A percentile compares a stretch with the other conserved stretches of the same genome.
Conservation (phyloP, 2,113 vertebrate genomes). For the Syngnathus typhle region DNA sequence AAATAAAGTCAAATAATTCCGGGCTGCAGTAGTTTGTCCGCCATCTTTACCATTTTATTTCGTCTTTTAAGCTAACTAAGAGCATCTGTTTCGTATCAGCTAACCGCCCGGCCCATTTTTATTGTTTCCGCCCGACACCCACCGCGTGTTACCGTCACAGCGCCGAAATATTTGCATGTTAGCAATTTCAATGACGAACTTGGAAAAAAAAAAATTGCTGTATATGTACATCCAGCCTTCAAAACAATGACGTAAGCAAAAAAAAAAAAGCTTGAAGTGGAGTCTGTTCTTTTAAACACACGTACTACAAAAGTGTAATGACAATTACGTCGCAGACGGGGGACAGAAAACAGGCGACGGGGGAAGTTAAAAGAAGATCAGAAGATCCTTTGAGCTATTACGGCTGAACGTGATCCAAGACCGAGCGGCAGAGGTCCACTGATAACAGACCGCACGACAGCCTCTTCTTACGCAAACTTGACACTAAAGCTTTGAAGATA, state of each 20-base stretch:
- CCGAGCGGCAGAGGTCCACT: conserved; percentile 43
- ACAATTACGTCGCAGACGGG: conserved; percentile 62
- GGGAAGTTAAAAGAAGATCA: conserved; percentile 18
- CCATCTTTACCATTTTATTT: conserved; percentile 9
- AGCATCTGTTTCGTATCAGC: conserved; percentile 69
- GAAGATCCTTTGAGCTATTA: conserved; percentile 44
- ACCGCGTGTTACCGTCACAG: conserved; percentile 30
- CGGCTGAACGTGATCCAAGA: conserved; percentile 44
- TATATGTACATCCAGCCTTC: neutral
- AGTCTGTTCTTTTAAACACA: neutral
- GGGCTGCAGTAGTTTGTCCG: neutral
- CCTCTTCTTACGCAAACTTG: conserved; percentile 28
- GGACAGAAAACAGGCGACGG: conserved; percentile 48
- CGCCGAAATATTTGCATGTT: conserved; percentile 29
- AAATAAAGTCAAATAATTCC: too few species aligned
- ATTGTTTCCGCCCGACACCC: conserved; percentile 41
- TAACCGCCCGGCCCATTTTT: conserved; percentile 38
- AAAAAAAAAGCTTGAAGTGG: neutral
- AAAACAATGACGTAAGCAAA: neutral
- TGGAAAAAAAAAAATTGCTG: neutral
- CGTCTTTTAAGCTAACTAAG: conserved; percentile 30
- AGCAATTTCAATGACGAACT: neutral
- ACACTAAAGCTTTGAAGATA: neutral
- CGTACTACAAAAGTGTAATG: conserved; percentile 39
- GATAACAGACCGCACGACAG: conserved; percentile 45